Evolutionary conservation across 2,113 vertebrate species (phyloP).

Genomic region (Cyanoliseus patagonus): DNA sequence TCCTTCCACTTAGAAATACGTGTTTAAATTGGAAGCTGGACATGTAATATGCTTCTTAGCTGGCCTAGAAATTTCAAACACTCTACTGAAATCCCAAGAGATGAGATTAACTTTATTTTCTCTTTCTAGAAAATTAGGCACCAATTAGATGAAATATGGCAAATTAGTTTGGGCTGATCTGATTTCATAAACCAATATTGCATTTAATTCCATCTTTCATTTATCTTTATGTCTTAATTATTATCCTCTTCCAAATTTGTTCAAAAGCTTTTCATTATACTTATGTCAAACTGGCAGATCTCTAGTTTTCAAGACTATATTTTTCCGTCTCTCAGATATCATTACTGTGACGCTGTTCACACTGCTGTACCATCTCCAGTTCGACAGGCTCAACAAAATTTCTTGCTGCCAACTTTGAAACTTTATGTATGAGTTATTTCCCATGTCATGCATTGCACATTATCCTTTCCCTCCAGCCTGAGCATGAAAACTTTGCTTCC

Average conservation of each 20-base stretch:
- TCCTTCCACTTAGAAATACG: neutral
- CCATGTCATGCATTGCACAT: neutral
- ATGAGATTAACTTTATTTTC: neutral
- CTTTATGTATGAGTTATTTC: neutral
- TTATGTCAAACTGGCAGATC: neutral
- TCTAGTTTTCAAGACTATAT: neutral
- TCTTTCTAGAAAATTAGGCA: conserved; percentile 11
- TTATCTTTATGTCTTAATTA: conserved; percentile 13
- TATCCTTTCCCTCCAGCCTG: neutral
- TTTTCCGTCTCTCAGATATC: neutral
- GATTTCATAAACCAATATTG: neutral
- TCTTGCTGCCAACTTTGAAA: neutral
- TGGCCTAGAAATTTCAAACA: neutral
- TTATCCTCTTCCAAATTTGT: neutral
- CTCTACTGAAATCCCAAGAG: neutral
- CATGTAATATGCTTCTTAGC: neutral
- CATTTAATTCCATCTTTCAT: neutral
- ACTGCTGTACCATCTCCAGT: neutral
- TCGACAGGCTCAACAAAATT: neutral
- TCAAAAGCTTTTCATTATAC: neutral
- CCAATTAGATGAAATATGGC: neutral
- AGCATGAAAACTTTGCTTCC: neutral
- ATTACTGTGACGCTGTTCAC: neutral
- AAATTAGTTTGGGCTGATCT: neutral
- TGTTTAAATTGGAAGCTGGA: neutral